Base-by-base conservation (phyloP, 2,797 vertebrate species). In the Enteromius mattozi region DNA sequence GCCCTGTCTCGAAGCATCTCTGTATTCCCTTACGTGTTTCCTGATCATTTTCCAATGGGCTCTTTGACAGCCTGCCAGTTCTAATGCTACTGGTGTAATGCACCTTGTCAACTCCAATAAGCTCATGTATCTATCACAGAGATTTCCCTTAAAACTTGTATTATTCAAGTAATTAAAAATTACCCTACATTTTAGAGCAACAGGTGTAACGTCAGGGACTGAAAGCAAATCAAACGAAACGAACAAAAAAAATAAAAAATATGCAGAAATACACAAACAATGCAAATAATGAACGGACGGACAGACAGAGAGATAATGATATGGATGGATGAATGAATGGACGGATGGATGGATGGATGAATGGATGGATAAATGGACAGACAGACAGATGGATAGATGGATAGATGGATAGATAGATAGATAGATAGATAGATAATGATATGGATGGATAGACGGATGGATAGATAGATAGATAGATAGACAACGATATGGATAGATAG, bases 41-140 rank as follows among this genome's bases (percentile, higher is more conserved):
- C 92, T 94, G 92, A 92, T 94, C 92, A 93, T 93, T 95, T 91
- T 91, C 90, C 90, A 93, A 90, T 89, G 90, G 91, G 90, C 91
- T 93, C 92, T 95, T 94, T 96, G 95, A 96, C 94, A 94, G 91
- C 92, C 92, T 94, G 94, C 95, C 95, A 95, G 93, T 93, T 95
- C 90, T 92, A 94, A 95, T 95, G 93, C 91, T 89, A 90, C 93
- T 91, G 89, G 91, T 92, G 91, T 93, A 95, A 95, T 95, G 93
- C 92, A 92, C 92, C 93, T 92, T 95, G 94, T 95, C 95, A 93
- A 89, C 92, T 96, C 90, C 89, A 89, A 95, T 95, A 94, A 94
- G 94, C 86, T 91, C 89, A 89, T 92, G 92, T 91, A 95, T 96
- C 93, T 93, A 94, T 96, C 94, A 94, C 51, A n/a, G 85, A 91